Base-by-base conservation (phyloP, 2,113 vertebrate genomes). In the Notarius lentiginosus region DNA sequence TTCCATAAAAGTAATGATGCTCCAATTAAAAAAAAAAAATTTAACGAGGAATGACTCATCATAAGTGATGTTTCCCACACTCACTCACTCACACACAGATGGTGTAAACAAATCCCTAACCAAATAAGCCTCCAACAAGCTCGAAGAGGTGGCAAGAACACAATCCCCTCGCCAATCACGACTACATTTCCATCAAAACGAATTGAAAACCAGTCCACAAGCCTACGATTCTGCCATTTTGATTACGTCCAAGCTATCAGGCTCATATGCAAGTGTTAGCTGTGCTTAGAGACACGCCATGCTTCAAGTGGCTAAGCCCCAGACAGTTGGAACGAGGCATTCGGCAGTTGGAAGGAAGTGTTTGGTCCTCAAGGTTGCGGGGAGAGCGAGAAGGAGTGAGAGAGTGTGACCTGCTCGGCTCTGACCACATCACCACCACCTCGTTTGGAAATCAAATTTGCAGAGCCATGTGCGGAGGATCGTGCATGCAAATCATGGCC, bases 371-470 rank as follows among this genome's bases (percentile, higher is more conserved):
- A 86, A 34, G 15, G 72, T n/a, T 82, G 24, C 11, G 18, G 84
- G 17, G 66, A 77, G 20, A 47, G 47, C 27, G 1, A 41, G 18
- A 49, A 70, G 56, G 3, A 84, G 34, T 66, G 30, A 80, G 60
- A 47, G 15, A 24, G 34, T 70, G 79, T 65, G n/a, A 84, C 55
- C 77, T 65, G 55, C 8, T 81, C n/a, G n/a, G 9, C 30, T 27
- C 27, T 49, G 65, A 77, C 22, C n/a, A 76, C n/a, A 65, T 87
- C 85, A 53, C 88, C 72, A 77, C 76, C 87, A 34, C 83, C 93
- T 91, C 91, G 88, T 96, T 95, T 95, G 95, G 94, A 92, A 95
- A 95, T 87, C 95, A 95, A 95, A 96, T 95, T 88, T 75, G 73
- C 89, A 22, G n/a, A 87, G 87, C 84, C 82, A 88, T 90, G 90